Conservation (phyloP, 1,140 invertebrate genomes). For the Aphaenogaster floridana region DNA sequence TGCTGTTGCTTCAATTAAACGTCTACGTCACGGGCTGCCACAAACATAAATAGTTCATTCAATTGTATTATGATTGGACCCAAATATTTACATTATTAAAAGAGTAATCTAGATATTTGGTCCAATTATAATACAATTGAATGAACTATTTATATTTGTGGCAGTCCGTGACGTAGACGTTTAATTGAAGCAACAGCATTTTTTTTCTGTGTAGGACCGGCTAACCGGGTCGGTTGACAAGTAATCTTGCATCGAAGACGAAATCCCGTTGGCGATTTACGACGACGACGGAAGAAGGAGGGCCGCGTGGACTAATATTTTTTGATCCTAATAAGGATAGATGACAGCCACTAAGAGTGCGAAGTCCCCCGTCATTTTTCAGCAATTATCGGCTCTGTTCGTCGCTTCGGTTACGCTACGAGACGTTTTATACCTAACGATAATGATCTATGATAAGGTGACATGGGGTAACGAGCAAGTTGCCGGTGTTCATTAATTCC, state of each 20-base stretch:
- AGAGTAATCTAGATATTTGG: too few species aligned
- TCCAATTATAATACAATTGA: too few species aligned
- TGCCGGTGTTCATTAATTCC: constrained; percentile 53
- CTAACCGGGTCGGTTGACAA: constrained; percentile 40
- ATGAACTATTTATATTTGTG: too few species aligned
- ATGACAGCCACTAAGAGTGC: constrained; percentile 43
- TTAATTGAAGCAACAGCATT: too few species aligned
- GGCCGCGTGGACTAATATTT: constrained; percentile 31
- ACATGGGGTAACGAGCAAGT: constrained; percentile 50
- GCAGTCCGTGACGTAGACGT: too few species aligned
- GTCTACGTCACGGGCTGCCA: too few species aligned
- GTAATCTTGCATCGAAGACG: constrained; percentile 28
- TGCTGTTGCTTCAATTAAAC: too few species aligned
- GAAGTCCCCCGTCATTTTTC: constrained; percentile 47
- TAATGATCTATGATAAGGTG: constrained; percentile 48
- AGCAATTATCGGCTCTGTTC: constrained; percentile 54
- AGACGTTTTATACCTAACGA: constrained; percentile 23
- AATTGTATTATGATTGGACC: too few species aligned
- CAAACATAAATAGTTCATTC: too few species aligned
- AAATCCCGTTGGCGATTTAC: constrained; percentile 18
- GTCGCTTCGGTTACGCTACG: constrained; percentile 1
- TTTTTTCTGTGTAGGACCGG: background rate
- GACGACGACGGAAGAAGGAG: background rate
- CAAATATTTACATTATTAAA: too few species aligned
- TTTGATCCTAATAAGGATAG: constrained; percentile 54